Evolutionary conservation across 2,113 vertebrate genomes (phyloP), one percentile per base, ranked within the genome.

Genomic region (Drymodes brunneopygia): DNA sequence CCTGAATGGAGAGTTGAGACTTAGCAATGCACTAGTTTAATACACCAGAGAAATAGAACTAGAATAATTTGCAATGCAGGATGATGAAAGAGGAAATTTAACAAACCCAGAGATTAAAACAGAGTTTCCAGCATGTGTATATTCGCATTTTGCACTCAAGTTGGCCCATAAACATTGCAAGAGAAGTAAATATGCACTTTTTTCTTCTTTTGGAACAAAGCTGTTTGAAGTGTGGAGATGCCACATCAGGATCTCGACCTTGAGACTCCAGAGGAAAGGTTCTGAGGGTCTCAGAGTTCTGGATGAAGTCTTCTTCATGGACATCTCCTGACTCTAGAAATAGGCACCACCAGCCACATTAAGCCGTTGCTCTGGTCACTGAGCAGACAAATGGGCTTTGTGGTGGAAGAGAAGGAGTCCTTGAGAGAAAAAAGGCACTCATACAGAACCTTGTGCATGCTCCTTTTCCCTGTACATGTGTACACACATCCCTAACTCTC

Each of bases 81-180:
- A 86, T 95, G 95, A 97, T 97, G 95, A 97, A 96, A 97, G 98
- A 97, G 97, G 95, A 96, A 98, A 98, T 97, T 83, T 51, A 95
- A 83, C 79, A 94, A 77, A 81, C 64, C 31, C 33, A 44, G 91
- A 95, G 84, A 98, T 94, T 96, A 92, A 95, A 97, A 97, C 42
- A 97, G 87, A 58, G 53, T 94, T 94, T 94, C 53, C 67, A 93
- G 86, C 45, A 66, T 85, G 51, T 15, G 31, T 94, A 50, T 74
- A 88, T 92, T 95, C 40, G 0, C 77, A 58, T 93, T 77, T 92
- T 91, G 45, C 47, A 48, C 82, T 89, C 66, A 77, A 90, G 64
- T 58, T 92, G 94, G 92, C 51, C 92, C 77, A 78, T 77, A 81
- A 94, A 92, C 57, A 40, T 54, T 87, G 56, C 36, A 83, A 94